Evolutionary conservation across 2,797 vertebrate species (phyloP).

Genomic region (Lagocephalus sceleratus): DNA sequence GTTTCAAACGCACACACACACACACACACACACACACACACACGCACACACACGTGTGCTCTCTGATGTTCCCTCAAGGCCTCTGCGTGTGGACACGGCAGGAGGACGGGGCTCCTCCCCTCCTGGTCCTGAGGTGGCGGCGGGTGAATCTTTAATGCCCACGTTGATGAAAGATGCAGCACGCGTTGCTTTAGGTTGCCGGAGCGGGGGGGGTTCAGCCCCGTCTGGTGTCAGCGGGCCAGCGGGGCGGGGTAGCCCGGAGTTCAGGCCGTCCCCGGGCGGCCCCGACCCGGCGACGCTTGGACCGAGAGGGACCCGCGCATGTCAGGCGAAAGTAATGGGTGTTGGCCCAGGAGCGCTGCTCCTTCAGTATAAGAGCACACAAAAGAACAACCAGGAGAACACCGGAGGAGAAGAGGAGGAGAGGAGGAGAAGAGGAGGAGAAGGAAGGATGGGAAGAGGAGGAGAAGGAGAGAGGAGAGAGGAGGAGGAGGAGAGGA

Average conservation of each 20-base stretch:
- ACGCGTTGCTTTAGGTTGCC: conserved; percentile 57
- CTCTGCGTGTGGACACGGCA: too few species aligned
- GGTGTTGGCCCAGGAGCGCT: too few species aligned
- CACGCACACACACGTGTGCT: too few species aligned
- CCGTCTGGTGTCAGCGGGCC: conserved; percentile 51
- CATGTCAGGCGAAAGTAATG: neutral
- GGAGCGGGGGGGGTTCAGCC: conserved; percentile 57
- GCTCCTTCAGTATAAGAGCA: conserved; percentile 16
- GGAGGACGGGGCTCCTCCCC: conserved; percentile 3
- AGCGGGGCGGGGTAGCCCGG: conserved; percentile 56
- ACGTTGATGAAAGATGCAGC: conserved; percentile 75
- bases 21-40: too few species aligned
- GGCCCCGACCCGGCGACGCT: conserved; percentile 12
- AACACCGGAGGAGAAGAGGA: too few species aligned
- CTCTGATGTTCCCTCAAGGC: too few species aligned
- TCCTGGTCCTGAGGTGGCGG: conserved; percentile 16
- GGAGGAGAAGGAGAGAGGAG: neutral
- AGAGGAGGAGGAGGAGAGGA: too few species aligned
- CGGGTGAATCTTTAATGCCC: conserved; percentile 71
- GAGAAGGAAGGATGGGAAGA: too few species aligned
- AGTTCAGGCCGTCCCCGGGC: conserved; percentile 61
- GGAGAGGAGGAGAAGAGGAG: too few species aligned
- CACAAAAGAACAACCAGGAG: conserved; percentile 29
- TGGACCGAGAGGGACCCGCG: conserved; percentile 3
- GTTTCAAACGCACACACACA: too few species aligned